phyloP scores from a whole-genome alignment of 92 coral and sea anemone species.

The Heliopora coerulea region DNA sequence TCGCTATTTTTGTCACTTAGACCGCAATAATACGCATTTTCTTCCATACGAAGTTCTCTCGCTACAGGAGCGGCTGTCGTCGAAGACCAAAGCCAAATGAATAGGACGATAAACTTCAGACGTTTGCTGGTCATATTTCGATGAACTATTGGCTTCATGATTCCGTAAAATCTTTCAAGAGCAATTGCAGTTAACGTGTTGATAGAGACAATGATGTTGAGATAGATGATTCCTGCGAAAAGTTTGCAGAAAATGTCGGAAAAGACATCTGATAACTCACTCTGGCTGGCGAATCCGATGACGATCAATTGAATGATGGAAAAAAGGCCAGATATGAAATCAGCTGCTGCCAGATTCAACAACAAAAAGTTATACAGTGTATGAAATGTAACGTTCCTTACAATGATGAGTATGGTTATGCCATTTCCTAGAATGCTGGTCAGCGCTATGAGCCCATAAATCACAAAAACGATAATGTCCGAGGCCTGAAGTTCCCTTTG shows the following conservation, averaged over 20 bases:
- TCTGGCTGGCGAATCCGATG: neutral
- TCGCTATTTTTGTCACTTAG: neutral
- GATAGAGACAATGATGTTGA: neutral
- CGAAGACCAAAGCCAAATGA: neutral
- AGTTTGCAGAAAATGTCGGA: neutral
- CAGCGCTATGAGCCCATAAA: neutral
- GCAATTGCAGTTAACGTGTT: neutral
- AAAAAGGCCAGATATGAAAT: slow-evolving; percentile 3
- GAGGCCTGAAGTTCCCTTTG: too few relatives aligned
- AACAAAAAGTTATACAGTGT: slow-evolving; percentile 1
- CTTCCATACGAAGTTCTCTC: neutral
- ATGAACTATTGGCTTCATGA: slow-evolving; percentile 3
- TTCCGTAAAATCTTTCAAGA: slow-evolving; percentile 3
- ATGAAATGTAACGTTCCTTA: neutral
- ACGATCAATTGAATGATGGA: neutral
- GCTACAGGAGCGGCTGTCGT: neutral
- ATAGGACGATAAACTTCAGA: neutral
- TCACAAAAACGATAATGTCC: too few relatives aligned
- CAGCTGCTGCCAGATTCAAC: slow-evolving; percentile 3
- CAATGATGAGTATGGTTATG: slow-evolving; percentile 6
- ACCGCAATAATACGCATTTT: neutral
- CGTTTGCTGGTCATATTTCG: slow-evolving; percentile 27
- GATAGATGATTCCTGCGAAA: neutral
- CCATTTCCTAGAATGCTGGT: slow-evolving; percentile 10
- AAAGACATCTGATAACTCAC: neutral